Evolutionary conservation across 2,797 vertebrate species (phyloP), one percentile per base, ranked within the genome.

Genomic region (Buceros bicornis): DNA sequence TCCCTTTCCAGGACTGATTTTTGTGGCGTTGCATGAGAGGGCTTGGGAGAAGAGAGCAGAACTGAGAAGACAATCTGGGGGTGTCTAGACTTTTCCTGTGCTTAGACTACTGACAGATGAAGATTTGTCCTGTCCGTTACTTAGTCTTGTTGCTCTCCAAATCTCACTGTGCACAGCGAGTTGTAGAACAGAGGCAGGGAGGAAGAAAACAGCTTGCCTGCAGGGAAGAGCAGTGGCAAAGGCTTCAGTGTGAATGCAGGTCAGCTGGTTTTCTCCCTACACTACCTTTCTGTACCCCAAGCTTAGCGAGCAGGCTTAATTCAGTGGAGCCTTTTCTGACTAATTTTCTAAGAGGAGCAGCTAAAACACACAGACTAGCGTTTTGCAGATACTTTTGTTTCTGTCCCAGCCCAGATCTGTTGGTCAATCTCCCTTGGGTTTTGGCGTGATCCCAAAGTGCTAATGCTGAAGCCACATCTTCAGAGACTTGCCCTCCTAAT

Each of bases 111-210:
- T 48, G 74, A 33, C 31, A 89, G 73, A n/a, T 16, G 28, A 71
- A 67, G 56, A 51, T 60, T 60, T 78, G 80, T 89, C 40, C 71
- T 7, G 56, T 37, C 13, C 2, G 0, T 25, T 31, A 5, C 11
- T 45, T 35, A 11, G 11, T 42, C 21, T 57, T n/a, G 9, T 28
- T 6, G 0, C 25, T 80, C 50, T 70, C 29, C 45, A 28, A 3
- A 6, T 20, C 47, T 47, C 57, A 1, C 16, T 4, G 7, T 1
- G 18, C 43, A 1, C 22, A 4, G 7, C 1, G 12, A 13, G 18
- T 5, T 24, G 25, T 21, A 35, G 54, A 33, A 18, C 2, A 2
- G 60, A 70, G 54, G 43, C 33, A 37, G 54, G 72, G 67, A 14
- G 18, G 50, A 8, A 56, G 16, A 14, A 29, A 65, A 11, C 5